Evolutionary conservation across 2,888 invertebrate genomes (phyloP).

Genomic region (Limnephilus rhombicus): DNA sequence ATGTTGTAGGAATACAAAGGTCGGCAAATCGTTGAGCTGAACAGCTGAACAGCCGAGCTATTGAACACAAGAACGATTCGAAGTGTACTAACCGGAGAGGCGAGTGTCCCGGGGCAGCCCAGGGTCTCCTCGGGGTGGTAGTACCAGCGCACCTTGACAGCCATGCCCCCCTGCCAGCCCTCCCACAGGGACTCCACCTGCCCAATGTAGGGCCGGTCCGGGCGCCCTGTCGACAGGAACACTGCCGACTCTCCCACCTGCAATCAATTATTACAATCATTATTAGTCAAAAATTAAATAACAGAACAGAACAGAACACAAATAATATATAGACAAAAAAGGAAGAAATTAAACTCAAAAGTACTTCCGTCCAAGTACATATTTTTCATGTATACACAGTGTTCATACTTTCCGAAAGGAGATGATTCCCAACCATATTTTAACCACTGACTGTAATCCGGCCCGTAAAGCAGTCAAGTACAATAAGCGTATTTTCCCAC

Average conservation of each 20-base stretch:
- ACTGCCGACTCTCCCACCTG: slow-evolving; percentile 97
- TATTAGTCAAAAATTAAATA: background rate
- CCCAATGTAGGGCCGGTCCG: slow-evolving; percentile 95
- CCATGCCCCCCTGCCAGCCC: slow-evolving; percentile 90
- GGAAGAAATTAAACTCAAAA: background rate
- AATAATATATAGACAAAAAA: background rate
- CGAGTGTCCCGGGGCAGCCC: slow-evolving; percentile 84
- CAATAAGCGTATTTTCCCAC: too few species aligned
- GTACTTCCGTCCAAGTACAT: too few species aligned
- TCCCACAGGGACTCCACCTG: slow-evolving; percentile 96
- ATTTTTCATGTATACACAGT: too few species aligned
- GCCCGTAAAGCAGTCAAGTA: too few species aligned
- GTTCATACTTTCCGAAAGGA: background rate
- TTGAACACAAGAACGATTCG: too few species aligned
- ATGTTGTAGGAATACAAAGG: too few species aligned
- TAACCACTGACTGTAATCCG: too few species aligned
- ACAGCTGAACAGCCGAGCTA: too few species aligned
- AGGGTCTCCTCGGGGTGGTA: slow-evolving; percentile 97
- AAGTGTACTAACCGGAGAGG: slow-evolving; percentile 83
- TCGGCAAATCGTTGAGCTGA: too few species aligned
- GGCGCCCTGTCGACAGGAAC: slow-evolving; percentile 93
- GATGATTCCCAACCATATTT: background rate
- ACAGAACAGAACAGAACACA: background rate
- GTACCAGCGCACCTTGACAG: slow-evolving; percentile 96
- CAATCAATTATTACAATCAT: slow-evolving; percentile 38